phyloP scores from a whole-genome alignment of 2,113 vertebrate genomes.

The Archilochus colubris region DNA sequence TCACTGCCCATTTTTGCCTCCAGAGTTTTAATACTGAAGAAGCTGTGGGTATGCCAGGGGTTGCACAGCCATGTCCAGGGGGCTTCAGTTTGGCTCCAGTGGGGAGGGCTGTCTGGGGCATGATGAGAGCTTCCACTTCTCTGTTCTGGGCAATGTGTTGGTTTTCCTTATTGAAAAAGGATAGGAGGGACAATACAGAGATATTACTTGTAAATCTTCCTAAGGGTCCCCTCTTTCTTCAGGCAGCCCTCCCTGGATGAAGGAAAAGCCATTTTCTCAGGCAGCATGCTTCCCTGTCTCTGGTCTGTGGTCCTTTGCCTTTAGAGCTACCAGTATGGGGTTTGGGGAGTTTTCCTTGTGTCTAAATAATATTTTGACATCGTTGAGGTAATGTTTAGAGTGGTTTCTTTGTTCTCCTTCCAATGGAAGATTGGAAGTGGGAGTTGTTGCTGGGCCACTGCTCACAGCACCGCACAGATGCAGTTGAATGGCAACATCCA shows the following conservation, averaged over 20 bases:
- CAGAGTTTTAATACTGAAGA: conserved; percentile 43
- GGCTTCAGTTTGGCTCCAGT: not conserved
- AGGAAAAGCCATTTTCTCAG: not conserved
- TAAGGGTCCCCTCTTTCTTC: not conserved
- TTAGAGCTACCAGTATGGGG: not conserved
- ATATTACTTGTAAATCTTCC: accelerated
- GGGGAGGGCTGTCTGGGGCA: not conserved
- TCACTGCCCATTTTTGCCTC: conserved; percentile 51
- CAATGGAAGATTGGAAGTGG: not conserved
- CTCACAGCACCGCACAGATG: not conserved
- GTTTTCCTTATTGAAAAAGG: not conserved
- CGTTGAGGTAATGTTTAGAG: not conserved
- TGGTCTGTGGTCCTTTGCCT: not conserved
- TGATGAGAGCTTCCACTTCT: not conserved
- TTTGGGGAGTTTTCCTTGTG: not conserved
- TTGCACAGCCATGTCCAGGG: conserved; percentile 17
- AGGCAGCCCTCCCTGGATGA: not conserved
- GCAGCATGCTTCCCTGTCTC: not conserved
- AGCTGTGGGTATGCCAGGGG: conserved; percentile 10
- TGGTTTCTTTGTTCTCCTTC: not conserved
- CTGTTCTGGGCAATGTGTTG: not conserved
- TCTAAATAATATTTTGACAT: not conserved
- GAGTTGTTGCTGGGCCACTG: too few relatives aligned
- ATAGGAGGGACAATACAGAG: not conserved
- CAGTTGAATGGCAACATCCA: not conserved